phyloP scores from a whole-genome alignment of 2,113 vertebrate species.

The Dasypus novemcinctus region DNA sequence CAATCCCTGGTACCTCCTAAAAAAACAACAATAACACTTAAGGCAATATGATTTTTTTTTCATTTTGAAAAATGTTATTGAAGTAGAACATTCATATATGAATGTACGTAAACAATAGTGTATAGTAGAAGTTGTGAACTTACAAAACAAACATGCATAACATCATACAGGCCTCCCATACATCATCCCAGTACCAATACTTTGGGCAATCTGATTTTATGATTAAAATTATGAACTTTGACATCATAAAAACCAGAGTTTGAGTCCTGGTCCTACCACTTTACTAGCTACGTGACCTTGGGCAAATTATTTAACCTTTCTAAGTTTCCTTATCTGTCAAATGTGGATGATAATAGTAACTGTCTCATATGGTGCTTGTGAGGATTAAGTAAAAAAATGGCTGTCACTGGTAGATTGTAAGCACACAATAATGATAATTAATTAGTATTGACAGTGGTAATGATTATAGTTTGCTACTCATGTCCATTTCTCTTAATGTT shows the following conservation, averaged over 20 bases:
- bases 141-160: too few relatives aligned
- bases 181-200: too few relatives aligned
- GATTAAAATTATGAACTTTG: conserved; percentile 21
- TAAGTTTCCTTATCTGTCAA: background rate
- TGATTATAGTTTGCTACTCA: background rate
- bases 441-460: background rate
- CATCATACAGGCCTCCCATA: too few relatives aligned
- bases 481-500: background rate
- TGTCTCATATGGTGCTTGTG: background rate
- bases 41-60: background rate
- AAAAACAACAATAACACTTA: background rate
- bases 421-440: background rate
- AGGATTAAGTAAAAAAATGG: background rate
- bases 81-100: too few relatives aligned
- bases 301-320: background rate
- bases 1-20: too few relatives aligned
- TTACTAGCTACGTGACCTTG: background rate
- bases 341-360: background rate
- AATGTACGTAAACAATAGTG: too few relatives aligned
- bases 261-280: background rate
- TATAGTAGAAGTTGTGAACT: too few relatives aligned
- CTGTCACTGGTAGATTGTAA: background rate
- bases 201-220: background rate
- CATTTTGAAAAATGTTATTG: too few relatives aligned
- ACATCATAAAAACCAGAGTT: background rate